Evolutionary conservation across 2,888 invertebrate species (phyloP), one percentile per base, ranked within the genome.

Genomic region (Sesia apiformis): DNA sequence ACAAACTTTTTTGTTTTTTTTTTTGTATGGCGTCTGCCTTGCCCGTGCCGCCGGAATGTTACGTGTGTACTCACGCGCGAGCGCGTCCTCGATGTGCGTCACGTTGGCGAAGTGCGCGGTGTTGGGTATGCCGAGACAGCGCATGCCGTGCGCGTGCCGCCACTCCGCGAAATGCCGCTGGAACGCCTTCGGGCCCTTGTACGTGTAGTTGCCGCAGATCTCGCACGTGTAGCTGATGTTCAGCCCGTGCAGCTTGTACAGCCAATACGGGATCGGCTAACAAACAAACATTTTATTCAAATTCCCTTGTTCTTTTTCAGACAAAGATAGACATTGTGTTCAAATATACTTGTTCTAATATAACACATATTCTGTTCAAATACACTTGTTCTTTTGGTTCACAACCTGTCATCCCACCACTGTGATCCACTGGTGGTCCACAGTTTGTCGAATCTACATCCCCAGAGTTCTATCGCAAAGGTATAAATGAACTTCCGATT

Each of bases 71-170:
- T 92, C 88, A 95, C 95, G 86, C 46, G 97, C 97, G 52, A 99
- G 91, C 0, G 99, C 99, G 81, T 99, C 99, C 81, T 98, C 98
- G 67, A 99, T 99, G 76, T 98, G 97, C 0, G 99, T 99, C 43
- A 99, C 99, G 81, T 99, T 99, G 0, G 99, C 99, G 88, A 99
- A 99, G 89, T 99, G 99, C 0, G 99, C 99, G 0, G 99, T 99
- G 81, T 99, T 99, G 0, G 99, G 99, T 65, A 99, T 99, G 4
- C 99, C 99, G 8, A 99, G 91, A 77, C 99, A 99, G 38, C 98
- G 91, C 99, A 99, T 99, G 42, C 99, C 99, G 78, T 95, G 95
- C 6, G 95, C 95, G 70, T 95, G 95, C 39, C 95, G 87, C 95
- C 96, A 96, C 76, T 95, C 96, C 0, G 99, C 98, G 90, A 99